Conservation (phyloP, 1,140 invertebrate species). For the Tribolium castaneum region DNA sequence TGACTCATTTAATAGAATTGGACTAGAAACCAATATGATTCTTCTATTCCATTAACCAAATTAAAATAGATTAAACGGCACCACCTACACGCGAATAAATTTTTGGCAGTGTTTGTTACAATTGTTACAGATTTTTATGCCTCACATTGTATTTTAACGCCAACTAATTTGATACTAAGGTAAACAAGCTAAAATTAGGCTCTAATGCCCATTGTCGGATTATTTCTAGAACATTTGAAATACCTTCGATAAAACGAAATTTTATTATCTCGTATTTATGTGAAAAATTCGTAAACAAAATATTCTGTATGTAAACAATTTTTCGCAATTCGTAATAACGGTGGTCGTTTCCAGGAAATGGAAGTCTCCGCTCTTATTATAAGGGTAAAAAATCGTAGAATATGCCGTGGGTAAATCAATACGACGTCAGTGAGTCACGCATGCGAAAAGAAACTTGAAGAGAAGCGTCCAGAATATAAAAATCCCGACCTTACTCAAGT, state of each 20-base stretch:
- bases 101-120: background rate
- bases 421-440: background rate
- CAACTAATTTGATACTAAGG: conserved; percentile 26
- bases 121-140: background rate
- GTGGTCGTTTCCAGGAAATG: too few relatives aligned
- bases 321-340: too few relatives aligned
- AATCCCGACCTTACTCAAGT: conserved; percentile 11
- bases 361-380: too few relatives aligned
- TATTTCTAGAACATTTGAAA: background rate
- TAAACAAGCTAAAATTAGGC: conserved; percentile 14
- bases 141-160: conserved; percentile 16
- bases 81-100: background rate
- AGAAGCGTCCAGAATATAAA: conserved; percentile 13
- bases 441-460: conserved; percentile 1
- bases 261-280: too few relatives aligned
- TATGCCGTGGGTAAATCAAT: background rate
- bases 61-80: too few relatives aligned
- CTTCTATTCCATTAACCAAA: too few relatives aligned
- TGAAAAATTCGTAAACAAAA: too few relatives aligned
- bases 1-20: too few relatives aligned
- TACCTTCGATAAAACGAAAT: too few relatives aligned
- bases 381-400: background rate
- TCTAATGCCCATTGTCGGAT: background rate
- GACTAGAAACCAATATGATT: too few relatives aligned
- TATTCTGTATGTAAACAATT: too few relatives aligned